These are phyloP conservation scores for Leptinotarsa undecemlineata DNA, from an alignment of 1,140 invertebrate species.

Conservation along the genomic window DNA sequence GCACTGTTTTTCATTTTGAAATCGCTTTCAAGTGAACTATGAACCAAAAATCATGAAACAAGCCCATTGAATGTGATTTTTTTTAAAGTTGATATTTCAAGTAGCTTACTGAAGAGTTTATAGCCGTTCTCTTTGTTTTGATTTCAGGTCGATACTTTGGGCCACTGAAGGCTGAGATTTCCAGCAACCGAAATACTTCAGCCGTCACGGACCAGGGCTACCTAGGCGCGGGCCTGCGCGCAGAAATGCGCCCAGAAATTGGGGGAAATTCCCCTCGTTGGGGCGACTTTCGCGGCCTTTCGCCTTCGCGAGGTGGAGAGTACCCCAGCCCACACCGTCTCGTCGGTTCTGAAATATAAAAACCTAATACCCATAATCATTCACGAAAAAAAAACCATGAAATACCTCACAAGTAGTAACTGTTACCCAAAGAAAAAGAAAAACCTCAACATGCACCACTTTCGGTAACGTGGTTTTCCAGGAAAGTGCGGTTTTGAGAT, in stretches of 20 bases:
- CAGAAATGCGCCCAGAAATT: neutral
- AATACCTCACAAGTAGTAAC: neutral
- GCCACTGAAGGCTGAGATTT: neutral
- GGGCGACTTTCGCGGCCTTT: neutral
- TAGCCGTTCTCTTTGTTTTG: no score
- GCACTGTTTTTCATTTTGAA: no score
- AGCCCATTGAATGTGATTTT: no score
- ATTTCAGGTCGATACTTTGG: no score
- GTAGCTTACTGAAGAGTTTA: no score
- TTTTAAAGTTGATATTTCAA: no score
- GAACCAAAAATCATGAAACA: no score
- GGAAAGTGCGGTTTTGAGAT: neutral
- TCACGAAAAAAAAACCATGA: neutral
- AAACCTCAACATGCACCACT: neutral
- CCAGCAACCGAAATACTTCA: neutral
- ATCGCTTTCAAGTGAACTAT: no score
- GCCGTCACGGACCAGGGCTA: constrained; percentile 3
- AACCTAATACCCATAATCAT: neutral
- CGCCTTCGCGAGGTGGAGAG: neutral
- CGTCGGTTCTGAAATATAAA: neutral
- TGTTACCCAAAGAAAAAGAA: neutral
- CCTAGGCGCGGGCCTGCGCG: neutral
- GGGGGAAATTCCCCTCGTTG: constrained; percentile 1
- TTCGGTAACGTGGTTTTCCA: neutral
- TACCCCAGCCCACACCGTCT: neutral